Percentiles rank a stretch among this genome's conserved stretches.
These are phyloP conservation scores for Solea solea DNA, from an alignment of 2,113 vertebrate genomes.

Conservation along the genomic window DNA sequence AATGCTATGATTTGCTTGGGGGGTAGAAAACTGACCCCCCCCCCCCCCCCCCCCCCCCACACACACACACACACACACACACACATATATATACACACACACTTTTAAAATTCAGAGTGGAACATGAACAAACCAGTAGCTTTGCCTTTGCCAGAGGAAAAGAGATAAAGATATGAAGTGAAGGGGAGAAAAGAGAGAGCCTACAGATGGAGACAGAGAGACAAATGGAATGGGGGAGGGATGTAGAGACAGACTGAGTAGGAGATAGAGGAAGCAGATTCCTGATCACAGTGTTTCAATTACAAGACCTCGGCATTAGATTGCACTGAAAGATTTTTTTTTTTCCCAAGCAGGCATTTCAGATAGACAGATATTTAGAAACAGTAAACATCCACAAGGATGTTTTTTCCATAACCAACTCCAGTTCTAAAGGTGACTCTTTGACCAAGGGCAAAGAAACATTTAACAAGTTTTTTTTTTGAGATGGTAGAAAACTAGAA, in stretches of 20 bases:
- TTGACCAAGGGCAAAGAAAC: too few relatives aligned
- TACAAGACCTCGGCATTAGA: too few relatives aligned
- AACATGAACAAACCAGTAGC: constrained; percentile 21
- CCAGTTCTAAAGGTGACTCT: too few relatives aligned
- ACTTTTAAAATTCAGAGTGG: constrained; percentile 33
- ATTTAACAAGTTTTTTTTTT: too few relatives aligned
- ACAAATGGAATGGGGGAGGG: neutral
- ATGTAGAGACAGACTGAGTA: neutral
- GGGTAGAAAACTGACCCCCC: constrained; percentile 3
- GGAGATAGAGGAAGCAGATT: neutral
- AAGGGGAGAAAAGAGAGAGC: neutral
- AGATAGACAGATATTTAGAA: too few relatives aligned
- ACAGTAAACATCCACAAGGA: too few relatives aligned
- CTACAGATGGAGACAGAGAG: neutral
- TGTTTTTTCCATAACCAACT: too few relatives aligned
- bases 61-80: constrained; percentile 7
- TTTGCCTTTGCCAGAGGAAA: constrained; percentile 15
- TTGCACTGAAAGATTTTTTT: neutral
- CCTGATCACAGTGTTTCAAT: neutral
- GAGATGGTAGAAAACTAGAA: too few relatives aligned
- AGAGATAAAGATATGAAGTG: constrained; percentile 14
- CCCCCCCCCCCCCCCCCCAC: too few relatives aligned
- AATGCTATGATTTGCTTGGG: constrained; percentile 43
- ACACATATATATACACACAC: constrained; percentile 8
- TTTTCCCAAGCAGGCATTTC: neutral